A percentile compares a stretch with the other conserved stretches of the same genome.
phyloP scores from a whole-genome alignment of 1,140 invertebrate genomes.

The Halictus rubicundus region DNA sequence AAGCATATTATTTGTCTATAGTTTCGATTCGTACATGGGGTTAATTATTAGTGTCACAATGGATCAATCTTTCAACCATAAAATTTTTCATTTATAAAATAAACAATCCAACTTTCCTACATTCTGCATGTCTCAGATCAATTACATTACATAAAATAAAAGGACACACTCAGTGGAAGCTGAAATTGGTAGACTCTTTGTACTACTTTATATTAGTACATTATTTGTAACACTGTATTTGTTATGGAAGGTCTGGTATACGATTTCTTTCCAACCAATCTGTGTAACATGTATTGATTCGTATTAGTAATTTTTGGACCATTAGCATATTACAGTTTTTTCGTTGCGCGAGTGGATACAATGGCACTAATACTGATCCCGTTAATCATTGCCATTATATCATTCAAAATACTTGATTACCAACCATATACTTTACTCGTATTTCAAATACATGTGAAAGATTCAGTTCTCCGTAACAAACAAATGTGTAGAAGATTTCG shows the following conservation, averaged over 20 bases:
- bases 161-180: conserved; percentile 62
- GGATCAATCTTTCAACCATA: conserved; percentile 69
- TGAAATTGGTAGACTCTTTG: conserved; percentile 41
- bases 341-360: conserved; percentile 33
- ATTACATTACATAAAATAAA: conserved; percentile 65
- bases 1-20: neutral
- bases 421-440: conserved; percentile 3
- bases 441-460: neutral
- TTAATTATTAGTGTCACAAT: conserved; percentile 59
- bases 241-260: conserved; percentile 57
- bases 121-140: conserved; percentile 58
- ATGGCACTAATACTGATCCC: conserved; percentile 23
- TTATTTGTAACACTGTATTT: conserved; percentile 53
- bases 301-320: conserved; percentile 56
- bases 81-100: conserved; percentile 68
- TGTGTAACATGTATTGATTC: conserved; percentile 58
- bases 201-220: conserved; percentile 42
- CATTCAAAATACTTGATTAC: conserved; percentile 33
- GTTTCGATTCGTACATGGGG: conserved; percentile 22
- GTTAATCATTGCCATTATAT: conserved; percentile 12
- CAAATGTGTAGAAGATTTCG: conserved; percentile 40
- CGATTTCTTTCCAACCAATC: conserved; percentile 51
- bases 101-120: conserved; percentile 71
- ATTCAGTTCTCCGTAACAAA: conserved; percentile 35
- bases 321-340: conserved; percentile 29